Conservation (phyloP, 2,797 vertebrate genomes). For the Corythornis leucogaster region DNA sequence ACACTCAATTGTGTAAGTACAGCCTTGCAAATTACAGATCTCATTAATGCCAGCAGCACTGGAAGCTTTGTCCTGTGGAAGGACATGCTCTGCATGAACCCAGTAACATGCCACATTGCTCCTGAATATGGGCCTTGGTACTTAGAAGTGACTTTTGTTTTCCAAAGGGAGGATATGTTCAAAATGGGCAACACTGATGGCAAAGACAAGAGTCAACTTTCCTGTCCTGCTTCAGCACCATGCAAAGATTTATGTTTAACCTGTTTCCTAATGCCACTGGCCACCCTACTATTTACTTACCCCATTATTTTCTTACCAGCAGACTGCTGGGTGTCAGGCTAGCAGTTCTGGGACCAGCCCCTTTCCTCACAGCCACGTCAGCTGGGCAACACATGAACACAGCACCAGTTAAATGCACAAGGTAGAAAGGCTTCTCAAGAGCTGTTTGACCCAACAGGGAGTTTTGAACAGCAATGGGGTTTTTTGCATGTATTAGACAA, state of each 20-base stretch:
- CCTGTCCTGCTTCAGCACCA: not conserved
- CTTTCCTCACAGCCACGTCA: not conserved
- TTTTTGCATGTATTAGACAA: not conserved
- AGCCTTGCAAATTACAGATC: not conserved
- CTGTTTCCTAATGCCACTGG: not conserved
- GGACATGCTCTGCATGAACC: not conserved
- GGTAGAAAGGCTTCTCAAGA: not conserved
- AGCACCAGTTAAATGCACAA: not conserved
- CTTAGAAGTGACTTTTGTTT: not conserved
- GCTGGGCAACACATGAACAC: not conserved
- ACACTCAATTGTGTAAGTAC: conserved; percentile 85
- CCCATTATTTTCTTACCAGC: not conserved
- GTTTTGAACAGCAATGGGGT: not conserved
- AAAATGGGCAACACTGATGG: not conserved
- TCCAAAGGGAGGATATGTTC: not conserved
- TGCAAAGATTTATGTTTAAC: not conserved
- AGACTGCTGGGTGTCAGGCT: not conserved
- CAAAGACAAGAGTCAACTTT: not conserved
- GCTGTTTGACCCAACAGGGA: not conserved
- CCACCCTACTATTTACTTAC: not conserved
- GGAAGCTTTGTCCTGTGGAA: not conserved
- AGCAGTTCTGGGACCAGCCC: not conserved
- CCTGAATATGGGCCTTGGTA: not conserved
- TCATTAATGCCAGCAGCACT: not conserved
- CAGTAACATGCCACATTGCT: not conserved